Conservation (phyloP, 2,797 vertebrate species). For the Scyliorhinus canicula region DNA sequence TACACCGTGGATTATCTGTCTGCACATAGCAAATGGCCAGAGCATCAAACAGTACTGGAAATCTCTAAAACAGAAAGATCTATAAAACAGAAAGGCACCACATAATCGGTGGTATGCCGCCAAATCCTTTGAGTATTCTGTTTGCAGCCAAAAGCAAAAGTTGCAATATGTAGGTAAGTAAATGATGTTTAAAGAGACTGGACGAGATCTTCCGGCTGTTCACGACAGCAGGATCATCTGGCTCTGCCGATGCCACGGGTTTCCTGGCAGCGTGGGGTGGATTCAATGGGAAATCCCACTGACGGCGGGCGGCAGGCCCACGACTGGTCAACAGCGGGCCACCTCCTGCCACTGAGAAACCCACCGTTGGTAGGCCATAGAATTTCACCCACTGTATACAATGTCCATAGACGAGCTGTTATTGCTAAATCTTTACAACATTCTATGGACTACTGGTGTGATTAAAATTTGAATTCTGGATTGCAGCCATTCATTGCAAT, state of each 20-base stretch:
- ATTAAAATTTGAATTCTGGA: neutral
- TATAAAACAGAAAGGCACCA: neutral
- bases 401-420: neutral
- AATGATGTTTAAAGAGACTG: neutral
- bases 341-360: too few relatives aligned
- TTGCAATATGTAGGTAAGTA: neutral
- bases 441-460: neutral
- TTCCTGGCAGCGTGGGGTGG: too few relatives aligned
- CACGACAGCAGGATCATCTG: too few relatives aligned
- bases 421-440: neutral
- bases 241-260: too few relatives aligned
- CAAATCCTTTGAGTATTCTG: neutral
- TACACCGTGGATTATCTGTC: neutral
- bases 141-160: neutral
- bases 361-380: too few relatives aligned
- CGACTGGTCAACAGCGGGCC: too few relatives aligned
- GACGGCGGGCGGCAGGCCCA: too few relatives aligned
- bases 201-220: too few relatives aligned
- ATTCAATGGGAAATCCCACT: too few relatives aligned
- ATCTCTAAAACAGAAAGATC: neutral
- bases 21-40: neutral
- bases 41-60: neutral
- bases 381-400: too few relatives aligned
- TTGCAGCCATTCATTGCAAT: neutral
- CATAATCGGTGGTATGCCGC: neutral